phyloP scores from a whole-genome alignment of 2,888 invertebrate genomes.

The Orthosia incerta region DNA sequence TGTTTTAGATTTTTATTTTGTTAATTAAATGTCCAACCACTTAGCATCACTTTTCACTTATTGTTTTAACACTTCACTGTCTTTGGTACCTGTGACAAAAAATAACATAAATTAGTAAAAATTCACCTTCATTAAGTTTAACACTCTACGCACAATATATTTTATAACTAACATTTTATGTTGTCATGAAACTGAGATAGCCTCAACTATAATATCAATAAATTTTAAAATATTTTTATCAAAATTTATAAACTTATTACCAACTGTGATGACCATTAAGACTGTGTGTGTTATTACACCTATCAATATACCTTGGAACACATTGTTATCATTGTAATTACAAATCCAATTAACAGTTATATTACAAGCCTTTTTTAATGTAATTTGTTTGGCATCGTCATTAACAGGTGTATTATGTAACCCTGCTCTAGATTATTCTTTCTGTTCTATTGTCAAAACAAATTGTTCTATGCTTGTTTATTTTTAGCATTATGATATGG shows the following conservation, averaged over 20 bases:
- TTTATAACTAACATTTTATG: neutral
- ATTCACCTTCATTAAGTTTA: neutral
- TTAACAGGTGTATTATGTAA: constrained; percentile 22
- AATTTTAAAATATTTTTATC: too few species aligned
- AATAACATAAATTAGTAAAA: neutral
- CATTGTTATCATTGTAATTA: constrained; percentile 10
- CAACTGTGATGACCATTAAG: neutral
- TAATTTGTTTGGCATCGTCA: constrained; percentile 19
- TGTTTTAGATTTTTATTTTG: constrained; percentile 22
- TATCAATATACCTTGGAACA: too few species aligned
- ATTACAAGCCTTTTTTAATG: neutral
- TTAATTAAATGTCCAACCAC: constrained; percentile 58
- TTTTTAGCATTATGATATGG: neutral
- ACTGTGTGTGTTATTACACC: neutral
- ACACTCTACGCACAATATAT: neutral
- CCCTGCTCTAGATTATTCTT: constrained; percentile 5
- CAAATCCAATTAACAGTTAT: constrained; percentile 19
- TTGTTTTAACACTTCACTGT: constrained; percentile 54
- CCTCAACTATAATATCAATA: neutral
- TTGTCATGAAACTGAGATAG: neutral
- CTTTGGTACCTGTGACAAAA: constrained; percentile 72
- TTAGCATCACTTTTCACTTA: constrained; percentile 74
- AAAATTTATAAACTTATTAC: neutral
- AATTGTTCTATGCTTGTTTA: neutral
- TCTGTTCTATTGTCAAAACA: constrained; percentile 9